A percentile compares a stretch with the other conserved stretches of the same genome.
These are phyloP conservation scores for Protaetia brevitarsis DNA, from an alignment of 1,140 invertebrate species.

Conservation along the genomic window DNA sequence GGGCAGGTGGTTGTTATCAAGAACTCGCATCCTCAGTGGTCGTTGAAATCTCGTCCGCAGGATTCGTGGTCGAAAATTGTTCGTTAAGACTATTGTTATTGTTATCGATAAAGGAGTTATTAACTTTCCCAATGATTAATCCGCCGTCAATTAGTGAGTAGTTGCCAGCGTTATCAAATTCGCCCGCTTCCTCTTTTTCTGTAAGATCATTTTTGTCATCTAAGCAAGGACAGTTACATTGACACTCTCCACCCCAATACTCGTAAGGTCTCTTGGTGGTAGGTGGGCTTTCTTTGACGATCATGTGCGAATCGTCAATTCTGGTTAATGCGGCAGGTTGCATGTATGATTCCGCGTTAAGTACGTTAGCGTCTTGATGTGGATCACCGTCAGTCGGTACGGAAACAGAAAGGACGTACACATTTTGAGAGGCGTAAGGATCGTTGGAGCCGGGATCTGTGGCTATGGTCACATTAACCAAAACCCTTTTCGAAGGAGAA, in stretches of 20 bases:
- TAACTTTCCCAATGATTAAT: not conserved
- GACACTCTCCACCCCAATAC: conserved; percentile 63
- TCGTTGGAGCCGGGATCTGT: conserved; percentile 57
- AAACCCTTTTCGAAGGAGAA: conserved; percentile 54
- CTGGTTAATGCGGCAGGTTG: conserved; percentile 45
- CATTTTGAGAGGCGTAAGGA: conserved; percentile 54
- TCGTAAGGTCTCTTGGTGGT: conserved; percentile 36
- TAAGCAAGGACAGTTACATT: conserved; percentile 66
- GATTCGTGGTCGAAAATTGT: conserved; percentile 7
- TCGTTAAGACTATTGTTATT: not conserved
- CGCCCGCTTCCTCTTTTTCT: conserved; percentile 26
- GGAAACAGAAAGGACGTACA: conserved; percentile 70
- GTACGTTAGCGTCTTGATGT: conserved; percentile 55
- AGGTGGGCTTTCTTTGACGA: conserved; percentile 32
- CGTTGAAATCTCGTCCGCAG: conserved; percentile 21
- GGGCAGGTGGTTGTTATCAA: conserved; percentile 50
- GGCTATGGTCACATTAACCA: conserved; percentile 73
- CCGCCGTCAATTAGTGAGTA: not conserved
- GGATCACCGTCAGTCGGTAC: conserved; percentile 60
- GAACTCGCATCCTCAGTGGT: conserved; percentile 38
- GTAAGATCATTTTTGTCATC: conserved; percentile 39
- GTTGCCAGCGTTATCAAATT: not conserved
- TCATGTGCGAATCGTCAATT: conserved; percentile 7
- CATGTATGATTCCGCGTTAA: conserved; percentile 45
- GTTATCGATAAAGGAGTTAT: not conserved